Evolutionary conservation across 2,888 invertebrate genomes (phyloP), one percentile per base, ranked within the genome.

Genomic region (Eupsilia transversa): DNA sequence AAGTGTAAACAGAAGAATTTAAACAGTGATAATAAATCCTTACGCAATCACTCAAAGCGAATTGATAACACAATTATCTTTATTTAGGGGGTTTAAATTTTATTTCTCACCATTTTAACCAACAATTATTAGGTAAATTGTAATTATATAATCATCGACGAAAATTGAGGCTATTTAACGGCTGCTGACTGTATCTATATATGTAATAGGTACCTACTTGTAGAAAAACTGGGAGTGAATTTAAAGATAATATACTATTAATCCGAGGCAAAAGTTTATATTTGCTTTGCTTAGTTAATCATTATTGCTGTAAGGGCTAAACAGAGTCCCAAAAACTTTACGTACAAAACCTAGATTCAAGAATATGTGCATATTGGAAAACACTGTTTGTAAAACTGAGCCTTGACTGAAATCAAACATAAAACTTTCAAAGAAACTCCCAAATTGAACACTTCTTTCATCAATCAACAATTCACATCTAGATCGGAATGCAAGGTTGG

Each of bases 391-490:
- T 5, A 49, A 12, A 38, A 35, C 61, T 41, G 9, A 66, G 10
- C 10, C 38, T 73, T 43, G 12, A 35, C 41, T 43, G 3, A 43
- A 63, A 43, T 30, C 5, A 41, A 49, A 41, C 27, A 41, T 38
- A 33, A 52, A 72, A 63, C 35, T 46, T 63, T 30, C 6, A 73
- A 52, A 46, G 61, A 73, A 35, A 35, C 41, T 35, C 3, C 54
- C 14, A 68, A 57, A 5, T 66, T 56, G 30, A 41, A 7, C 23
- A 14, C n/a, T 49, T 49, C 23, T 72, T 61, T 56, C 30, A 46
- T 63, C 27, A 73, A 74, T 63, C 46, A 73, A 5, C 33, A 20
- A 59, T 70, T 38, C 30, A 46, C 33, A 59, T 72, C 14, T 33
- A 60, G 33, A 2, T 27, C 3, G n/a, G n/a, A 59, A 43, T 72